These are phyloP conservation scores for Lepidocolaptes lacrymiger DNA, from an alignment of 2,797 vertebrate species.

Conservation along the genomic window DNA sequence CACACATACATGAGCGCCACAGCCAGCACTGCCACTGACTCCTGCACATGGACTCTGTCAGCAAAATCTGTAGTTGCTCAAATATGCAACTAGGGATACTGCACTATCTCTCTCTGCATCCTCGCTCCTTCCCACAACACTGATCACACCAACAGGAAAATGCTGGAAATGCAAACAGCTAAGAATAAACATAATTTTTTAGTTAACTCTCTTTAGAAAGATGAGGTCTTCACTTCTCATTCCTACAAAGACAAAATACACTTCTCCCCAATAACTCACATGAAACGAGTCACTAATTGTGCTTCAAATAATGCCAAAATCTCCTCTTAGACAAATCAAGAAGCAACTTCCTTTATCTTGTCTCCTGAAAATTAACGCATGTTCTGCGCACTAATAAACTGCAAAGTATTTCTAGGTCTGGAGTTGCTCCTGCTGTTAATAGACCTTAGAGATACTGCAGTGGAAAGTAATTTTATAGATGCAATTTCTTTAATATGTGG, in stretches of 20 bases:
- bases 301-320: not conserved
- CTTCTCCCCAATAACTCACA: accelerated
- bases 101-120: not conserved
- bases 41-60: accelerated
- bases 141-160: not conserved
- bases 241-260: not conserved
- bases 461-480: slow-evolving; percentile 59
- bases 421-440: not conserved
- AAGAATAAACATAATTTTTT: not conserved
- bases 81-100: not conserved
- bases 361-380: not conserved
- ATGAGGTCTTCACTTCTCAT: not conserved
- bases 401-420: not conserved
- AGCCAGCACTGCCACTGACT: not conserved
- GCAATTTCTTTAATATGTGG: slow-evolving; percentile 67
- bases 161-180: not conserved
- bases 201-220: not conserved
- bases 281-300: not conserved
- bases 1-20: accelerated
- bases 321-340: not conserved
- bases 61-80: not conserved
- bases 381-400: not conserved
- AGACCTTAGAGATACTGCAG: slow-evolving; percentile 31
- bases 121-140: not conserved
- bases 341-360: not conserved